These are phyloP conservation scores for Pristionchus entomophagus DNA, from an alignment of 2,888 invertebrate genomes.

Conservation along the genomic window DNA sequence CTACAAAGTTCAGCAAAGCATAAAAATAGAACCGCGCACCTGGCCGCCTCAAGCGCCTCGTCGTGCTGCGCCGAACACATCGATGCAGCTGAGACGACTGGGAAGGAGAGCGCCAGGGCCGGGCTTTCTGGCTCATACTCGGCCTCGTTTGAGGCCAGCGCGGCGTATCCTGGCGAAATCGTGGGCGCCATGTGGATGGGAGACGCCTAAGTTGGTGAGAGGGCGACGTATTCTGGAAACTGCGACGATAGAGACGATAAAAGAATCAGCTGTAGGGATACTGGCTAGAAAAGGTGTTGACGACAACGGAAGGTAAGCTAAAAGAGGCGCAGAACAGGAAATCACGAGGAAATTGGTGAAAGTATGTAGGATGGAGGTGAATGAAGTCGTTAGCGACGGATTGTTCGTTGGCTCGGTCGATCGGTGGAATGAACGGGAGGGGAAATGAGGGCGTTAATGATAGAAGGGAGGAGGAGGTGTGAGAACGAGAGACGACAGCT, in stretches of 20 bases:
- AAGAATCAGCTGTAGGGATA: no score
- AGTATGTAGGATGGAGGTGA: no score
- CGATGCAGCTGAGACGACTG: neutral
- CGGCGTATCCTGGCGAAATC: neutral
- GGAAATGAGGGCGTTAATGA: neutral
- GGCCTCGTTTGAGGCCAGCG: neutral
- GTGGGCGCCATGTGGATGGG: constrained; percentile 16
- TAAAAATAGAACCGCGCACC: no score
- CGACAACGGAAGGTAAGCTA: no score
- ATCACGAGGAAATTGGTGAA: no score
- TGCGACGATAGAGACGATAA: no score
- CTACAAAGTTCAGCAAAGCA: no score
- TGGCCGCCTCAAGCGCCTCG: neutral
- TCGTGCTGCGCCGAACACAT: neutral
- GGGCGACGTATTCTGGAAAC: no score
- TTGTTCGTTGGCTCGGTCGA: neutral
- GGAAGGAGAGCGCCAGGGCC: neutral
- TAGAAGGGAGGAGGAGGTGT: neutral
- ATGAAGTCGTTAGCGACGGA: no score
- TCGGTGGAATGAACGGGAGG: neutral
- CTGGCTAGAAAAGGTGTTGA: no score
- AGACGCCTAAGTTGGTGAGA: neutral
- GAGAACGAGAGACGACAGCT: constrained; percentile 1
- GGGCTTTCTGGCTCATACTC: no score
- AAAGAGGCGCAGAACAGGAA: no score